These are phyloP conservation scores for Capreolus pygargus DNA, from an alignment of 2,113 vertebrate genomes.

Conservation along the genomic window DNA sequence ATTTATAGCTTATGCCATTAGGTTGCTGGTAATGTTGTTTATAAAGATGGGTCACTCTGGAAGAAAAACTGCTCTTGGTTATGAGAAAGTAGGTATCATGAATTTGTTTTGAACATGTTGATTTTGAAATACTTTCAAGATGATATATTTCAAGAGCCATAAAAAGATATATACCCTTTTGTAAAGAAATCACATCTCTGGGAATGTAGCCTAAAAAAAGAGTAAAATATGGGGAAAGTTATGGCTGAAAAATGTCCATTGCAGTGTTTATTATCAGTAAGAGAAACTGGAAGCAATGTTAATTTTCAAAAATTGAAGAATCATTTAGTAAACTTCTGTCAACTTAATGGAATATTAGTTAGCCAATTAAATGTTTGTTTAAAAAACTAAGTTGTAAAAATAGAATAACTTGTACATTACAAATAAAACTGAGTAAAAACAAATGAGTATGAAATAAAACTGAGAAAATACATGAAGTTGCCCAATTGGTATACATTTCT, in stretches of 20 bases:
- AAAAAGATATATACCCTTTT: slow-evolving; percentile 10
- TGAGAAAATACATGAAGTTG: neutral
- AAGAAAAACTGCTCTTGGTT: neutral
- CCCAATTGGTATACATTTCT: neutral
- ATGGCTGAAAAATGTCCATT: neutral
- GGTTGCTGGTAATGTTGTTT: neutral
- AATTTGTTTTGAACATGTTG: neutral
- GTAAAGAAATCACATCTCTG: slow-evolving; percentile 1
- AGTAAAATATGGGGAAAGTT: neutral
- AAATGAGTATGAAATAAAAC: neutral
- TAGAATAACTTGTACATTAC: neutral
- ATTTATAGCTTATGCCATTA: neutral
- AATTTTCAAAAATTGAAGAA: neutral
- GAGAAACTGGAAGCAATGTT: neutral
- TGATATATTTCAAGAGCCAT: slow-evolving; percentile 9
- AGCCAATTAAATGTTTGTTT: neutral
- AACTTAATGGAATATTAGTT: neutral
- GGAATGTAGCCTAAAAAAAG: slow-evolving; percentile 3
- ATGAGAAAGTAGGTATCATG: neutral
- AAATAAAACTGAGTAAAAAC: neutral
- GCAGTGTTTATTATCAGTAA: neutral
- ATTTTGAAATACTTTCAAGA: neutral
- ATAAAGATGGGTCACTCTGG: neutral
- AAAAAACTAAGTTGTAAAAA: neutral
- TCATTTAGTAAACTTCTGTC: neutral